Evolutionary conservation across 2,888 invertebrate species (phyloP), one percentile per base, ranked within the genome.

Genomic region (Pasiphila rectangulata): DNA sequence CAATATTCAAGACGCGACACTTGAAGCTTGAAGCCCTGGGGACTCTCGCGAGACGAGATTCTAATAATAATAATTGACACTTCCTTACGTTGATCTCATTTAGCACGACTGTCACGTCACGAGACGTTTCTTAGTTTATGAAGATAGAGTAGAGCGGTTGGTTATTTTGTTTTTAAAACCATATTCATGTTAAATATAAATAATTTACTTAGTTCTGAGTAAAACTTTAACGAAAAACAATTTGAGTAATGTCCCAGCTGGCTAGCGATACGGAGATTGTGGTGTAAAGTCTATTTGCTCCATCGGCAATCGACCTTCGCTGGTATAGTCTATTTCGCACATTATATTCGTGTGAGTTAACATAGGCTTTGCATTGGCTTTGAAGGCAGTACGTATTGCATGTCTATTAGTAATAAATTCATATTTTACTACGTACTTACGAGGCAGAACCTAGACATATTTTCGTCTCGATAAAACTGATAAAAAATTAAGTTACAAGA

Each of bases 321-420:
- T 51, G 49, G 47, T 50, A 42, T 45, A 37, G 45, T 19, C 41
- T 36, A 39, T 50, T 51, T 45, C 30, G 34, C 44, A 15, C 5
- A 30, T 40, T 39, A 15, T 7, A 15, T 39, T 20, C 27, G 21
- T 30, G 20, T 15, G 9, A 16, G 6, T 38, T 9, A 19, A 15
- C 7, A 7, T 27, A 29, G 19, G 20, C 10, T 10, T 30, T 21
- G 9, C 29, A 40, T 40, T 21, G 21, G 9, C 9, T 40, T n/a
- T n/a, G n/a, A n/a, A n/a, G n/a, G n/a, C n/a, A n/a, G n/a, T n/a
- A n/a, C n/a, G n/a, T 30, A 30, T 40, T 40, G 20, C 30, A 40
- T 40, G 34, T 20, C 7, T 19, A 6, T 13, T 19, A 13, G 4
- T 13, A 5, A 3, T n/a, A 17, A 1, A 32, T n/a, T n/a, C n/a